Percentiles rank a stretch among this genome's conserved stretches.
phyloP scores from a whole-genome alignment of 2,888 invertebrate species.

The Diabrotica balteata region DNA sequence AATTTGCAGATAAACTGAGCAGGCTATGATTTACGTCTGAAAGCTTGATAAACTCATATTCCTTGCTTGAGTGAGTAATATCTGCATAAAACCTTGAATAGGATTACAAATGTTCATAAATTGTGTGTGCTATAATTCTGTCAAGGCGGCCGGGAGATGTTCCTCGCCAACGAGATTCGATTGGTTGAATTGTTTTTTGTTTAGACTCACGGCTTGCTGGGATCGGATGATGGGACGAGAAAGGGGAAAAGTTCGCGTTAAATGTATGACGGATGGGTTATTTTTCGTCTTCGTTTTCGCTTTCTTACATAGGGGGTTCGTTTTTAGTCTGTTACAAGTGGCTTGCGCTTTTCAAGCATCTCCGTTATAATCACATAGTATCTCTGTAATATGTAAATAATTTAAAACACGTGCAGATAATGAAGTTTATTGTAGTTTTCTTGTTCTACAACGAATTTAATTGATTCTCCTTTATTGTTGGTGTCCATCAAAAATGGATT shows the following conservation, averaged over 20 bases:
- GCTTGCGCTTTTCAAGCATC: too few species aligned
- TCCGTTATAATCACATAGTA: too few species aligned
- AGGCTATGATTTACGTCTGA: conserved; percentile 72
- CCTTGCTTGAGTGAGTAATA: conserved; percentile 63
- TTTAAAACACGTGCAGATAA: too few species aligned
- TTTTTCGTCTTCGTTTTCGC: conserved; percentile 5
- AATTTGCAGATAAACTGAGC: conserved; percentile 69
- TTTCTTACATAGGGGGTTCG: too few species aligned
- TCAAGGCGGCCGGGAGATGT: conserved; percentile 48
- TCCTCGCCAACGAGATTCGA: conserved; percentile 25
- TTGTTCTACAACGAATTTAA: too few species aligned
- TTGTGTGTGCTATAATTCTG: conserved; percentile 62
- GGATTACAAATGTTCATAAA: conserved; percentile 64
- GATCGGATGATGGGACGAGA: conserved; percentile 6
- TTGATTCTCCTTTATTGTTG: too few species aligned
- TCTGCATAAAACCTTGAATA: conserved; percentile 63
- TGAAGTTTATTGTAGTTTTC: too few species aligned
- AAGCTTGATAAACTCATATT: conserved; percentile 67
- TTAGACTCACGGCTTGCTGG: conserved; percentile 23
- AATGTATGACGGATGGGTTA: conserved; percentile 20
- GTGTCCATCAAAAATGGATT: too few species aligned
- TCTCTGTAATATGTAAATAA: too few species aligned
- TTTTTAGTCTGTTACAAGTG: too few species aligned
- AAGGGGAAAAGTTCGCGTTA: conserved; percentile 17
- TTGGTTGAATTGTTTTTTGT: conserved; percentile 34